phyloP scores from a whole-genome alignment of 2,888 invertebrate species.

The Cistogaster globosa region DNA sequence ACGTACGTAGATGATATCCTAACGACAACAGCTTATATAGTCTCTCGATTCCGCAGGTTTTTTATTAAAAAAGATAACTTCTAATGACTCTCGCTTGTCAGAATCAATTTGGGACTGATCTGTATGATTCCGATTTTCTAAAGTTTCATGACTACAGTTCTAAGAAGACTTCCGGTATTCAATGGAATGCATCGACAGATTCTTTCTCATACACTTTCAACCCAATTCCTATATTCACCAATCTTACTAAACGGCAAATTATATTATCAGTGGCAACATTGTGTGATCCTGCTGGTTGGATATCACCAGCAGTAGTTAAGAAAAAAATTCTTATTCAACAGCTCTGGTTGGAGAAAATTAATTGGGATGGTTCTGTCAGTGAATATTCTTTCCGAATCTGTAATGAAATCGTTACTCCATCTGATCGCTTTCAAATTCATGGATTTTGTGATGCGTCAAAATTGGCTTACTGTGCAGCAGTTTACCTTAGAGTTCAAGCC shows the following conservation, averaged over 20 bases:
- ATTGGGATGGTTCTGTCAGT: not conserved
- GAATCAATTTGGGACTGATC: not conserved
- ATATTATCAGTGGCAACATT: not conserved
- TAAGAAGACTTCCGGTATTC: conserved; percentile 12
- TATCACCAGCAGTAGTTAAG: not conserved
- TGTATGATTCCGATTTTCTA: conserved; percentile 15
- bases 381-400: not conserved
- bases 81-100: conserved; percentile 10
- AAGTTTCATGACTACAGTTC: not conserved
- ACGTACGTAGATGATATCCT: conserved; percentile 15
- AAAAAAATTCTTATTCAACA: not conserved
- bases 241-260: too few species aligned
- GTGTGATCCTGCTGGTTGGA: not conserved
- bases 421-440: too few species aligned
- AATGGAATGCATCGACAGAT: conserved; percentile 1
- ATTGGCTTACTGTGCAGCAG: too few species aligned
- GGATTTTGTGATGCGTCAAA: too few species aligned
- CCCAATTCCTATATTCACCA: not conserved
- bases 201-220: not conserved
- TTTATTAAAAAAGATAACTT: not conserved
- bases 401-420: too few species aligned
- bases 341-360: not conserved
- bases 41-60: not conserved
- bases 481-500: not conserved
- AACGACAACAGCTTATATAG: not conserved